Percentiles rank a stretch among this genome's conserved stretches.
phyloP scores from a whole-genome alignment of 2,113 vertebrate species.

The Rattus norvegicus region GRCr8 NC_086031.1:101193001-101193500 shows the following conservation, averaged over 20 bases:
- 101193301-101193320: background rate
- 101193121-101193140: background rate
- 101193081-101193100: background rate
- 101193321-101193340: background rate
- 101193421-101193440: background rate
- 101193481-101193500: background rate
- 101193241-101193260: background rate
- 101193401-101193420: background rate
- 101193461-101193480: background rate
- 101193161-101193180: background rate
- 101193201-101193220: background rate
- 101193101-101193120: too few species aligned
- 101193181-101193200: background rate
- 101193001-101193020: background rate
- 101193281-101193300: background rate
- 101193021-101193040: background rate
- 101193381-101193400: background rate
- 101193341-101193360: background rate
- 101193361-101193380: background rate
- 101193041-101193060: background rate
- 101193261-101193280: background rate
- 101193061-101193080: background rate
- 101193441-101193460: background rate
- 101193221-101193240: background rate
- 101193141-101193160: background rate